Base-by-base conservation (phyloP, 2,797 vertebrate species). In the Trichosurus vulpecula region DNA sequence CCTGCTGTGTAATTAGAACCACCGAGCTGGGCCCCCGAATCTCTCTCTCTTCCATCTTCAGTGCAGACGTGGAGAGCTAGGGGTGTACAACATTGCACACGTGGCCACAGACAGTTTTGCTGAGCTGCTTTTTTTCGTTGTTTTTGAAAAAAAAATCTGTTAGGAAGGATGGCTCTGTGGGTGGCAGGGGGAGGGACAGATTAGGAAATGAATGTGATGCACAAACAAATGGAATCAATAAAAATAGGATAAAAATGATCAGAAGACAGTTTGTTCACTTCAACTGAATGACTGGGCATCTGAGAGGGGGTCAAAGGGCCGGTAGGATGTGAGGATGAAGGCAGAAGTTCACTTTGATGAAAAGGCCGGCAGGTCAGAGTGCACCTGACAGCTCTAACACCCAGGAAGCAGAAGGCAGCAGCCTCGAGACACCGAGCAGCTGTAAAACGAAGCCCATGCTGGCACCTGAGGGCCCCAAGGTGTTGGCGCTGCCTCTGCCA, bases 391-490 rank as follows among this genome's bases (percentile, higher is more conserved):
- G 2, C 19, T 47, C 66, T 81, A 3, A 22, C 41, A 25, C 1
- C 4, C 11, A 4, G 11, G n/a, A 81, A 25, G 22, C 22, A 41
- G 19, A 47, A 81, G 66, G 66, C 41, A 27, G 41, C 14, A 95
- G 91, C 11, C 87, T 9, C n/a, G 14, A 54, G 47, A 95, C 95
- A 96, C 47, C 95, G 14, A 94, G 52, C 90, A 51, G 19, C 92
- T 94, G 51, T 58, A 94, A 95, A 93, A 92, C 41, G 92, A 1
- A 90, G 25, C 57, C 30, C 53, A 95, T 51, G 52, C 35, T 94
- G 53, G 94, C n/a, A n/a, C 61, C 74, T n/a, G 90, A 92, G 54
- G 8, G 16, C 8, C 93, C 92, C 55, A 53, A 90, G 27, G 27
- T 29, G 6, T n/a, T 27, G 92, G 54, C 66, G 54, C 47, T 47